Evolutionary conservation across 1,140 invertebrate genomes (phyloP), one percentile per base, ranked within the genome.

Genomic region (Zaprionus davidi): DNA sequence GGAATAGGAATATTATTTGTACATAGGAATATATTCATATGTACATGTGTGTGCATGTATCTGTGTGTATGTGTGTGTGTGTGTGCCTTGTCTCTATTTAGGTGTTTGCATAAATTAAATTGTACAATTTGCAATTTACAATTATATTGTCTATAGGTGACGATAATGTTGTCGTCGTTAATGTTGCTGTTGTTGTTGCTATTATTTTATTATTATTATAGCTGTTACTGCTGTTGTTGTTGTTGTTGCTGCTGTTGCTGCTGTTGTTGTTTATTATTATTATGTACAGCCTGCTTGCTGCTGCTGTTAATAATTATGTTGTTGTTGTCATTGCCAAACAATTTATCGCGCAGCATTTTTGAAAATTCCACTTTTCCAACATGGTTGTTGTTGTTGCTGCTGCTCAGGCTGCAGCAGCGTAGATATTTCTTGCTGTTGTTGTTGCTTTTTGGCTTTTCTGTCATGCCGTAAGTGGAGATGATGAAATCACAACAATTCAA

Each of bases 401-500:
- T 46, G 78, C 36, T 62, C 24, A 13, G 63, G 71, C 20, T 46
- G 36, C 46, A 46, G 36, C 46, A 17, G 41, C 41, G 41, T 46
- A 46, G 41, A 46, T 46, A 46, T 20, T 64, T 51, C 15, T 65
- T 55, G 64, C 28, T 51, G 80, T 26, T 64, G 77, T 36, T 60
- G 76, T 76, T 77, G 76, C 41, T 81, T 84, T 78, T 90, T 90
- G 81, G 75, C 44, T 84, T 90, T 88, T 81, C 82, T 85, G 85
- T 90, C 85, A 85, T 49, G 81, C 85, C 85, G 85, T 90, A 88
- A 81, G 85, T 81, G 85, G 85, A 68, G 78, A 88, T 88, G 84
- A 88, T 88, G 85, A 90, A 88, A 88, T 88, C 85, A 88, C 85
- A 88, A 88, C 86, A 88, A 88, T 88, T 88, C 85, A 88, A 88